Evolutionary conservation across 2,797 vertebrate species (phyloP), one percentile per base, ranked within the genome.

Genomic region (Echeneis naucrates): DNA sequence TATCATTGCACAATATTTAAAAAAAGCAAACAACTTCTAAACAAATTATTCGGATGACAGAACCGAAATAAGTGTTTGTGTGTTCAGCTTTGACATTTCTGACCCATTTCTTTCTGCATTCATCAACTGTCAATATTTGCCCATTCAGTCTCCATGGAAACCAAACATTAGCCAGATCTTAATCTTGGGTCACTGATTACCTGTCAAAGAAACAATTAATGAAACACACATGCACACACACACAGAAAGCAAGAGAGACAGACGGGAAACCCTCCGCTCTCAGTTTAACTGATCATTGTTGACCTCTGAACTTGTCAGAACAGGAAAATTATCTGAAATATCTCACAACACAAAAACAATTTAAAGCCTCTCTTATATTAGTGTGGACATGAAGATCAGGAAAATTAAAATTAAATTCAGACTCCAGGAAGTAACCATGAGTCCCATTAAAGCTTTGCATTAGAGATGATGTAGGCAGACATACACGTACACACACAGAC

Each of bases 111-210:
- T 56, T n/a, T 68, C 55, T 48, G 26, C 44, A 33, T 60, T 48
- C 58, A 73, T 75, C 59, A 65, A 40, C 61, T 10, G 40, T 72
- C 77, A 65, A 75, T 77, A 63, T 32, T 38, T 83, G 48, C 47
- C 51, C 9, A 11, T 57, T 42, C 12, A 17, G 64, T 85, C 24
- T 13, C 70, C 61, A 77, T 72, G 82, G 80, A 63, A 81, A 85
- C 68, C 8, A 81, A 85, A 76, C 48, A 61, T 54, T 23, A 59
- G 56, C 1, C 30, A 54, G 38, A 61, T 61, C 42, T 61, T 61
- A 32, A 74, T 83, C 77, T 63, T 65, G 53, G 75, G 37, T 61
- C 27, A 85, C 62, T 51, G 75, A 87, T 80, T 83, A 83, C 54
- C 52, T 64, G 69, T 81, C 65, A 76, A 44, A 3, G 48, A 70